Evolutionary conservation across 2,113 vertebrate genomes (phyloP).

Genomic region (Monopterus albus): DNA sequence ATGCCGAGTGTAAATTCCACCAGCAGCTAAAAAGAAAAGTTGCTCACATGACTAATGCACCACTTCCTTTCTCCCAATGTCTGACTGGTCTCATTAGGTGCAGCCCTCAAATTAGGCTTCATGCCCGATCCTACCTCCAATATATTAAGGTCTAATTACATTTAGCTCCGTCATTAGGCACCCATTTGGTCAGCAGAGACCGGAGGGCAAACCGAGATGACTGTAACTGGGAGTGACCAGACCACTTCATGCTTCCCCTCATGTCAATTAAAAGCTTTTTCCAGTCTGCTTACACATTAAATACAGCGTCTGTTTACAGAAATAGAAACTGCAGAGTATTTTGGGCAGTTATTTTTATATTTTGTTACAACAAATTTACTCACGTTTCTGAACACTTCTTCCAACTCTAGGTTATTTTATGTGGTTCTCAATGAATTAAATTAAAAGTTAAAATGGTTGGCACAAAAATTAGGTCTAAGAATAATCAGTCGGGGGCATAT

Average conservation of each 20-base stretch:
- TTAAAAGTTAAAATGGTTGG: not conserved
- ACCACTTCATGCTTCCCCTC: conserved; percentile 46
- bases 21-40: not conserved
- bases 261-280: conserved; percentile 59
- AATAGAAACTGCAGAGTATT: too few species aligned
- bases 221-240: conserved; percentile 56
- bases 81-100: conserved; percentile 29
- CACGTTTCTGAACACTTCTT: not conserved
- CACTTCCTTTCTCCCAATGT: not conserved
- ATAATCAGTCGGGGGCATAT: too few species aligned
- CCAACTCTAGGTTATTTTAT: not conserved
- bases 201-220: conserved; percentile 31
- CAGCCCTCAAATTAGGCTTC: conserved; percentile 33
- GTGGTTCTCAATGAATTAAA: not conserved
- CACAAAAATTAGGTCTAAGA: too few species aligned
- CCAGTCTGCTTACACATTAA: not conserved
- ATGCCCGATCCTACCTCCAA: conserved; percentile 28
- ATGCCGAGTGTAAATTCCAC: too few species aligned
- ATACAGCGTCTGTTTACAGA: not conserved
- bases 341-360: too few species aligned
- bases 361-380: too few species aligned
- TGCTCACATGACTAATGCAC: not conserved
- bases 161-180: conserved; percentile 63
- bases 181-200: conserved; percentile 41
- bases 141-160: conserved; percentile 56